These are phyloP conservation scores for Cosmia pyralina DNA, from an alignment of 2,888 invertebrate genomes.

Conservation along the genomic window DNA sequence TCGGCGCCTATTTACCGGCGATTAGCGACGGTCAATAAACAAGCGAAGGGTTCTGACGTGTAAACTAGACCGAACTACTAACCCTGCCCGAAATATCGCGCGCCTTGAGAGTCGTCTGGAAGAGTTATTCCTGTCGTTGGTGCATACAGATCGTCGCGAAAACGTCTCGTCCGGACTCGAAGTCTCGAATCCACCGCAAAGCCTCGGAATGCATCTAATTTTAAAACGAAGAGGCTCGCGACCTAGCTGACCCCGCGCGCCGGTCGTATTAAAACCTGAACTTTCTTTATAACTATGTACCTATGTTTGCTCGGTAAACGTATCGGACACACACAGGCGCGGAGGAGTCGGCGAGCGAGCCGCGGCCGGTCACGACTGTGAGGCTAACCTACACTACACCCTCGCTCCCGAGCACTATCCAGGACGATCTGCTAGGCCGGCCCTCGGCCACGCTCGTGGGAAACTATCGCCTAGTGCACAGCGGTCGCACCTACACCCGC, in stretches of 20 bases:
- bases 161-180: conserved; percentile 79
- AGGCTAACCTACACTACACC: conserved; percentile 78
- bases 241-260: conserved; percentile 88
- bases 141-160: conserved; percentile 79
- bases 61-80: conserved; percentile 85
- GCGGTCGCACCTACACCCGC: conserved; percentile 66
- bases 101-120: conserved; percentile 81
- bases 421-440: conserved; percentile 81
- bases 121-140: conserved; percentile 83
- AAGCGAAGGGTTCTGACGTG: conserved; percentile 71
- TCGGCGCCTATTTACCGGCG: conserved; percentile 69
- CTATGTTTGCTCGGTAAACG: conserved; percentile 88
- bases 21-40: conserved; percentile 75
- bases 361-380: conserved; percentile 87
- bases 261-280: conserved; percentile 89
- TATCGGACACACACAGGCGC: conserved; percentile 86
- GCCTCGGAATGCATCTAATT: conserved; percentile 90
- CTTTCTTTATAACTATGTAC: conserved; percentile 89
- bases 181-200: conserved; percentile 79
- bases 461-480: conserved; percentile 83
- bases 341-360: conserved; percentile 75
- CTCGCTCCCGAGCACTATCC: conserved; percentile 84
- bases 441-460: conserved; percentile 81
- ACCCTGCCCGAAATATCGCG: conserved; percentile 87
- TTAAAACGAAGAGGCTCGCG: conserved; percentile 89